Evolutionary conservation across 2,888 invertebrate species (phyloP), one percentile per base, ranked within the genome.

Genomic region (Pardosa pseudoannulata): DNA sequence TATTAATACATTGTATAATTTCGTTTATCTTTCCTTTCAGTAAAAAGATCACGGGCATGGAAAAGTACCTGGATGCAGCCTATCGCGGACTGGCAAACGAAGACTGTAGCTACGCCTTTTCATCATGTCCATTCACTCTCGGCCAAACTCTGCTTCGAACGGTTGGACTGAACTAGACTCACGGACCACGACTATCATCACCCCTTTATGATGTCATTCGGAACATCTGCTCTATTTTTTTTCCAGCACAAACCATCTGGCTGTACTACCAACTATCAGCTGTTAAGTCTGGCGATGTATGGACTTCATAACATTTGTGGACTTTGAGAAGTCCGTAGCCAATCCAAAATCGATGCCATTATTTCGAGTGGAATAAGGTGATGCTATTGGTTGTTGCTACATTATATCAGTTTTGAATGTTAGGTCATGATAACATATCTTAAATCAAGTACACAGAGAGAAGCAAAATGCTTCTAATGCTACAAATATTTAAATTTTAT

Each of bases 41-140:
- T 36, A 79, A 80, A 67, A 88, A 88, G 68, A 88, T 88, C 11
- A 32, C 83, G 0, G 88, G 88, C 2, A 88, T 88, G 88, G 88
- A 88, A 41, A 88, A 80, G 39, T 88, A 88, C 31, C 27, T 76
- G 16, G 88, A 83, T 23, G 83, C 88, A 13, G 83, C 82, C 0
- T 88, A 79, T 13, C 13, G 88, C 41, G 87, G 87, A 5, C n/a
- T 87, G 3, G 76, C 81, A 2, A 87, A 87, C 23, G 87, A 87
- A 81, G 87, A 87, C 31, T 87, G 87, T 50, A 50, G 68, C 39
- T 87, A 80, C 31, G 80, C 86, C 11, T 87, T 80, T 50, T 71
- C 75, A 9, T n/a, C 86, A 0, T 88, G 87, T n/a, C 87, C 87
- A 1, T 64, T 28, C 19, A 50, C 79, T 28, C 67, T 88, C n/a